Conservation (phyloP, 2,113 vertebrate species). For the Vimba vimba region DNA sequence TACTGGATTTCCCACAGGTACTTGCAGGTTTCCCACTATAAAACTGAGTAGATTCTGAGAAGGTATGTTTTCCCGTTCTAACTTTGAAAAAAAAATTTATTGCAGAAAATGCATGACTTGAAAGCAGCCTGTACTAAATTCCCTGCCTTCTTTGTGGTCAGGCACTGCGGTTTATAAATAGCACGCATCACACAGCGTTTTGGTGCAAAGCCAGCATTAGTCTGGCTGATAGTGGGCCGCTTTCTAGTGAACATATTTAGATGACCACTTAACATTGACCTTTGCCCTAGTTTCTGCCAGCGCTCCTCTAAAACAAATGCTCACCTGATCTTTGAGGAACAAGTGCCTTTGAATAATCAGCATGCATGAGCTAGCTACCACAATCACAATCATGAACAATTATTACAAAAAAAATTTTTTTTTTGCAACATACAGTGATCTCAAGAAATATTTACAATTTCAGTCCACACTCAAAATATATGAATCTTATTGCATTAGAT, state of each 20-base stretch:
- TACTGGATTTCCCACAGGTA: neutral
- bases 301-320: neutral
- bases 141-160: neutral
- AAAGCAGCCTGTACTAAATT: neutral
- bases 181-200: constrained; percentile 49
- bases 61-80: neutral
- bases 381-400: neutral
- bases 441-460: no score
- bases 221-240: constrained; percentile 64
- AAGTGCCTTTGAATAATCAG: neutral
- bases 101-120: neutral
- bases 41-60: neutral
- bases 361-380: neutral
- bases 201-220: constrained; percentile 55
- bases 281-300: constrained; percentile 70
- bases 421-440: neutral
- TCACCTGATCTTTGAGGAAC: constrained; percentile 10
- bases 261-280: constrained; percentile 58
- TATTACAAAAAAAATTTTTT: neutral
- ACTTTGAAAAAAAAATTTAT: neutral
- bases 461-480: neutral
- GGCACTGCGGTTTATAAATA: constrained; percentile 62
- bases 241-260: constrained; percentile 64
- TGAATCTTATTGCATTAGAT: no score
- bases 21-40: neutral